Evolutionary conservation across 2,797 vertebrate species (phyloP).

Genomic region (Mallotus villosus): DNA sequence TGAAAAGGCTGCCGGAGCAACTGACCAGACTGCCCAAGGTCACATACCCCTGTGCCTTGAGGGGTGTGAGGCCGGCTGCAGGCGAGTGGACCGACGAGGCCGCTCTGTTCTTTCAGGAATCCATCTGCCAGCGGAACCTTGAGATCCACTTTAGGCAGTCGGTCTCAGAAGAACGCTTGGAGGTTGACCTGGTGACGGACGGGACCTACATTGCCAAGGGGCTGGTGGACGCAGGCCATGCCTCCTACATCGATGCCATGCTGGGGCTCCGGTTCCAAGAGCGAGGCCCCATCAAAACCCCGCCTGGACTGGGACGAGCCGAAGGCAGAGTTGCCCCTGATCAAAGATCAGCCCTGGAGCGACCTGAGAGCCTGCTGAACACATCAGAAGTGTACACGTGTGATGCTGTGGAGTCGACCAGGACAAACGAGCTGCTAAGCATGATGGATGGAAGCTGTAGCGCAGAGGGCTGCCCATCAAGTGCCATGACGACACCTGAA

Average conservation of each 20-base stretch:
- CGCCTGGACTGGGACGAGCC: not conserved
- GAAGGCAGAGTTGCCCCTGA: no score
- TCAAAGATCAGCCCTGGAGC: not conserved
- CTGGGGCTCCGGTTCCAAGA: conserved; percentile 57
- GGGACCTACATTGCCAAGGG: conserved; percentile 67
- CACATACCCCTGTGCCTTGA: conserved; percentile 77
- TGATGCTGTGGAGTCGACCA: not conserved
- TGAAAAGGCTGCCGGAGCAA: conserved; percentile 76
- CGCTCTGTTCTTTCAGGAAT: conserved; percentile 71
- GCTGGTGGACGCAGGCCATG: conserved; percentile 71
- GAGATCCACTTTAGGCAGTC: conserved; percentile 75
- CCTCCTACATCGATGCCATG: conserved; percentile 58
- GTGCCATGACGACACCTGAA: not conserved
- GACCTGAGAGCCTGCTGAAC: not conserved
- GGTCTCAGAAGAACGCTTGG: conserved; percentile 68
- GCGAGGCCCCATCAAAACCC: not conserved
- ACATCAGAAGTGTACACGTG: not conserved
- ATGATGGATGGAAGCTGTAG: not conserved
- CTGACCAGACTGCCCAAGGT: conserved; percentile 72
- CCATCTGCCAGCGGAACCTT: conserved; percentile 72
- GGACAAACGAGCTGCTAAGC: conserved; percentile 19
- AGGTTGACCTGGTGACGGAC: conserved; percentile 74
- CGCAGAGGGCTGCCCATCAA: not conserved
- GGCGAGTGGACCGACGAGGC: conserved; percentile 80
- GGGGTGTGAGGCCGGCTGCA: conserved; percentile 68